Percentiles rank a stretch among this genome's conserved stretches.
phyloP scores from a whole-genome alignment of 1,140 invertebrate species.

The Bombus soroeensis region DNA sequence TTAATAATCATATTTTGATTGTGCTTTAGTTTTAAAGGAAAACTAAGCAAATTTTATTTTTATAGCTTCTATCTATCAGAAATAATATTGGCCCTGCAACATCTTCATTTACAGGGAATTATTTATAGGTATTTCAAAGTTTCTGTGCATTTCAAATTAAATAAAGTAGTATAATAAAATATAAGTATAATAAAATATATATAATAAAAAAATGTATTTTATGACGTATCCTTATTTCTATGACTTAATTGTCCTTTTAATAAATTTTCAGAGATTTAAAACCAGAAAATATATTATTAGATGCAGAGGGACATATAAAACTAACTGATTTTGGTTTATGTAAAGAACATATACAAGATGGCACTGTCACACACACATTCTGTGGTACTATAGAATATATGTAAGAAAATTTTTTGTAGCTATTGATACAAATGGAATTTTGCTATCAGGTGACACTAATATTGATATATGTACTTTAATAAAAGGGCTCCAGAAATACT shows the following conservation, averaged over 20 bases:
- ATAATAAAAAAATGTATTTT: too few species aligned
- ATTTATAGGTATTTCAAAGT: slow-evolving; percentile 88
- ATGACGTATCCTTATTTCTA: not conserved
- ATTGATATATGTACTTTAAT: not conserved
- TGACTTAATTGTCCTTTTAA: not conserved
- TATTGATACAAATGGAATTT: not conserved
- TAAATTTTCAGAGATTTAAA: slow-evolving; percentile 92
- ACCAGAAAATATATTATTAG: slow-evolving; percentile 98
- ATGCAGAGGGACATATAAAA: slow-evolving; percentile 98
- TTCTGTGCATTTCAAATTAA: not conserved
- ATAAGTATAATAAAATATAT: too few species aligned
- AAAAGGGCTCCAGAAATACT: slow-evolving; percentile 98
- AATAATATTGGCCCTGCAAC: slow-evolving; percentile 98
- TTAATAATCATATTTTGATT: not conserved
- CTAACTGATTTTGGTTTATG: slow-evolving; percentile 99
- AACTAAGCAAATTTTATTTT: slow-evolving; percentile 71
- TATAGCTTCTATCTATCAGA: slow-evolving; percentile 98
- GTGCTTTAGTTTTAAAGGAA: not conserved
- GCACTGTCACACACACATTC: slow-evolving; percentile 98
- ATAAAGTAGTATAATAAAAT: too few species aligned
- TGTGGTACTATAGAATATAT: slow-evolving; percentile 99
- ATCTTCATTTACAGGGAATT: slow-evolving; percentile 97
- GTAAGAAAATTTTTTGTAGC: slow-evolving; percentile 84
- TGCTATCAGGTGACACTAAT: slow-evolving; percentile 35
- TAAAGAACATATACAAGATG: slow-evolving; percentile 98